A percentile compares a stretch with the other conserved stretches of the same genome.
Conservation (phyloP, 2,888 invertebrate genomes). For the Rhimphoctona megacephalus region DNA sequence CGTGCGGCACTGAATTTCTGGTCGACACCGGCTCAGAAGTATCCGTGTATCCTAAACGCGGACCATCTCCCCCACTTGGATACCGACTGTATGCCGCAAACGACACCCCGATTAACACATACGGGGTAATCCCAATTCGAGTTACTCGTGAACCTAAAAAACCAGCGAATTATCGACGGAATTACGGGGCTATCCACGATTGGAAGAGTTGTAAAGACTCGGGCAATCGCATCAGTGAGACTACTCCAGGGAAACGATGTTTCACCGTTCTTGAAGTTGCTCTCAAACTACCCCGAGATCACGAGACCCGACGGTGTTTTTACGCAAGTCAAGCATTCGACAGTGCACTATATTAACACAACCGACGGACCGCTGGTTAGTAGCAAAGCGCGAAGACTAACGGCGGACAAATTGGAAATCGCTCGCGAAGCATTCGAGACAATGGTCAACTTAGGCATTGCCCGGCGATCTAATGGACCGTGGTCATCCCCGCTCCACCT, state of each 20-base stretch:
- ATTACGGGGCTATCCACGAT: background rate
- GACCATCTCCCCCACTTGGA: background rate
- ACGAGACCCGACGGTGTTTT: slow-evolving; percentile 46
- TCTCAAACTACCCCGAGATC: slow-evolving; percentile 24
- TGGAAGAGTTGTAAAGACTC: too few species aligned
- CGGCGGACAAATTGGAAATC: slow-evolving; percentile 8
- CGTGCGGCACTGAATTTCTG: background rate
- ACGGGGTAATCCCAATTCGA: background rate
- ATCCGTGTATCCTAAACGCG: background rate
- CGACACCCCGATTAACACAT: background rate
- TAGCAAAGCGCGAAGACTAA: slow-evolving; percentile 10
- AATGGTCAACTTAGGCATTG: slow-evolving; percentile 16
- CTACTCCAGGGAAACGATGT: too few species aligned
- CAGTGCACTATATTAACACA: slow-evolving; percentile 73
- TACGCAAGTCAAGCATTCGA: slow-evolving; percentile 62
- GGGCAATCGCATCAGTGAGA: too few species aligned
- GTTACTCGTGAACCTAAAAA: background rate
- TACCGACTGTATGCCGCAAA: background rate
- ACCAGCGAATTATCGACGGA: background rate
- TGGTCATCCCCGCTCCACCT: slow-evolving; percentile 14
- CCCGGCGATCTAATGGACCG: background rate
- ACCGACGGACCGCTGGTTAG: slow-evolving; percentile 46
- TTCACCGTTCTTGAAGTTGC: background rate
- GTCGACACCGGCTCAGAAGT: background rate
- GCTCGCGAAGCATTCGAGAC: background rate